These are phyloP conservation scores for Eupeodes corollae DNA, from an alignment of 1,140 invertebrate genomes.

Conservation along the genomic window DNA sequence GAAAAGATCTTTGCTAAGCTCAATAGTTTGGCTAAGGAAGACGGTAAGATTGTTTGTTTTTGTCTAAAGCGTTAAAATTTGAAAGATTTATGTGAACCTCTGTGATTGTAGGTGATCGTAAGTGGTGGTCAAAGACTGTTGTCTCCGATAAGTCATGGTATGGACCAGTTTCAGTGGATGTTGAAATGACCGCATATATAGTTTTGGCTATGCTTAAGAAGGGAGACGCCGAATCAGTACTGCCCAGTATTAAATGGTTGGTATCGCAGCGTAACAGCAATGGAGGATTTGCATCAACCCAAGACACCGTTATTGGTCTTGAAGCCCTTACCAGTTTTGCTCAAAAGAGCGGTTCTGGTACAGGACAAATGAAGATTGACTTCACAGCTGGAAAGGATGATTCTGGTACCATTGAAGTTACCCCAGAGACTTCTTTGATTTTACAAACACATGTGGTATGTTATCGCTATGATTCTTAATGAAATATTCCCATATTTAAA, in stretches of 20 bases:
- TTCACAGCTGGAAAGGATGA: constrained; percentile 18
- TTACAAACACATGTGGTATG: constrained; percentile 37
- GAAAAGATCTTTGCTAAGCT: constrained; percentile 21
- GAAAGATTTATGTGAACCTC: neutral
- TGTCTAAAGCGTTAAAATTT: too few species aligned
- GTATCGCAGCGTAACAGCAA: constrained; percentile 59
- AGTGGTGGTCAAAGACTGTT: constrained; percentile 27
- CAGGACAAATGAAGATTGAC: constrained; percentile 21
- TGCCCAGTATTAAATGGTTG: constrained; percentile 57
- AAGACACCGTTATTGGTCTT: constrained; percentile 56
- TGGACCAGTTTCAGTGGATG: constrained; percentile 49
- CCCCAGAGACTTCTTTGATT: constrained; percentile 37
- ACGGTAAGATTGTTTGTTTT: constrained; percentile 1
- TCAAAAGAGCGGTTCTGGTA: constrained; percentile 22
- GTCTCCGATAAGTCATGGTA: constrained; percentile 39
- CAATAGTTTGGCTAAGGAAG: constrained; percentile 13
- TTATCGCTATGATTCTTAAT: neutral
- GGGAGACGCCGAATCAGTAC: constrained; percentile 43
- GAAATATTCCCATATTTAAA: neutral
- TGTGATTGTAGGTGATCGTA: constrained; percentile 10
- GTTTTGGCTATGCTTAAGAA: constrained; percentile 51
- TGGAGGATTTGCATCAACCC: constrained; percentile 66
- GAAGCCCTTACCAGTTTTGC: constrained; percentile 53
- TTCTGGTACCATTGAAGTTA: constrained; percentile 33
- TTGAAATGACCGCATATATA: constrained; percentile 68